These are phyloP conservation scores for Eurytoma adleriae DNA, from an alignment of 2,888 invertebrate genomes.

Conservation along the genomic window DNA sequence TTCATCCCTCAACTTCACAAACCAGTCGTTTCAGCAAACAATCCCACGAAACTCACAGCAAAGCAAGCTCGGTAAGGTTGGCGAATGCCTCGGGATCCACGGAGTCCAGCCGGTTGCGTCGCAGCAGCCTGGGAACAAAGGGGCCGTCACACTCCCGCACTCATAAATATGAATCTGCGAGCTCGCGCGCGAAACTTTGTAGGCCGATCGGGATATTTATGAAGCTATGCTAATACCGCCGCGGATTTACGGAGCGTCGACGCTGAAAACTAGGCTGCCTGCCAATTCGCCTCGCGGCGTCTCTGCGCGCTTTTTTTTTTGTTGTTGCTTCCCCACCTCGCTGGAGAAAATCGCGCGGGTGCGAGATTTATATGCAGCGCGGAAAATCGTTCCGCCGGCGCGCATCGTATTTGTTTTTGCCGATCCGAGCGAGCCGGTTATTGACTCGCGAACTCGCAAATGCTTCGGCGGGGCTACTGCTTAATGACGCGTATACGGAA, in stretches of 20 bases:
- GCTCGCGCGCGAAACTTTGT: background rate
- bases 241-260: background rate
- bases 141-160: background rate
- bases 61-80: conserved; percentile 86
- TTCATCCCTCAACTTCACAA: background rate
- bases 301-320: background rate
- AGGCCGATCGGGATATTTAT: conserved; percentile 28
- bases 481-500: too few relatives aligned
- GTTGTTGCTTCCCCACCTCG: background rate
- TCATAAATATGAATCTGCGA: conserved; percentile 26
- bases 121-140: conserved; percentile 84
- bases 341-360: background rate
- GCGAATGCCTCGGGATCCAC: conserved; percentile 88
- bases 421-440: too few relatives aligned
- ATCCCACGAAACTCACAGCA: conserved; percentile 85
- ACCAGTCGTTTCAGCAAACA: background rate
- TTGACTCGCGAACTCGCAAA: conserved; percentile 19
- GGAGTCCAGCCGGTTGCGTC: conserved; percentile 88
- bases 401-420: too few relatives aligned
- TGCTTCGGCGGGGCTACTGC: background rate
- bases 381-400: background rate
- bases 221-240: conserved; percentile 17
- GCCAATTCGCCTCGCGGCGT: conserved; percentile 17
- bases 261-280: conserved; percentile 16
- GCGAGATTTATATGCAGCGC: background rate